A percentile compares a stretch with the other conserved stretches of the same genome.
phyloP scores from a whole-genome alignment of 2,888 invertebrate species.

The Encarsia formosa region DNA sequence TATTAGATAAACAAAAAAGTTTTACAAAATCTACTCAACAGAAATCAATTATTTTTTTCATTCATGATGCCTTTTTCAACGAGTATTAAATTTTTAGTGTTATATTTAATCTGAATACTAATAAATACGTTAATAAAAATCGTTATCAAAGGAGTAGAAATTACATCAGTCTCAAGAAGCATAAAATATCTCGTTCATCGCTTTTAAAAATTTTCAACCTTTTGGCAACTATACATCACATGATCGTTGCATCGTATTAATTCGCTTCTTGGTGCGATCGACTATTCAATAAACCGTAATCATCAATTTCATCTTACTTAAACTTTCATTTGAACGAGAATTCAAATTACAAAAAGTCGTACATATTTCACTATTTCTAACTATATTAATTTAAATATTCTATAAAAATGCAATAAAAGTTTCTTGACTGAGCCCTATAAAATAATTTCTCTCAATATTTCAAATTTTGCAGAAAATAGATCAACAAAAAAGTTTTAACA shows the following conservation, averaged over 20 bases:
- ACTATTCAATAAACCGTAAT: too few species aligned
- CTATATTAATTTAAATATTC: slow-evolving; percentile 12
- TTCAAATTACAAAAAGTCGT: too few species aligned
- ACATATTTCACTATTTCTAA: too few species aligned
- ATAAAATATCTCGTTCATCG: slow-evolving; percentile 31
- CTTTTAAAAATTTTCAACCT: slow-evolving; percentile 28
- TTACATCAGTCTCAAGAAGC: slow-evolving; percentile 47
- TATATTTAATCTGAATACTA: slow-evolving; percentile 14
- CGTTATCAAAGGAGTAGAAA: slow-evolving; percentile 29
- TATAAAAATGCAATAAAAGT: slow-evolving; percentile 10
- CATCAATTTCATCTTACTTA: too few species aligned
- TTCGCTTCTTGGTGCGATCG: slow-evolving; percentile 3
- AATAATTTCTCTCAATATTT: slow-evolving; percentile 7
- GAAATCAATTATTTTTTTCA: slow-evolving; percentile 17
- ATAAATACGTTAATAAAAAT: slow-evolving; percentile 24
- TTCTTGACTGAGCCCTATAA: slow-evolving; percentile 14
- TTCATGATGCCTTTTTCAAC: slow-evolving; percentile 8
- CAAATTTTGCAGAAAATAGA: background rate
- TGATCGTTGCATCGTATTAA: slow-evolving; percentile 29
- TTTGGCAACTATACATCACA: slow-evolving; percentile 48
- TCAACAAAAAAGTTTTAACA: background rate
- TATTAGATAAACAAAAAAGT: too few species aligned
- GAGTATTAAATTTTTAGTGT: slow-evolving; percentile 13
- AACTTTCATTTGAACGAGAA: too few species aligned
- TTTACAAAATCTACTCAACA: slow-evolving; percentile 3